Percentiles rank a stretch among this genome's conserved stretches.
These are phyloP conservation scores for Vipera latastei DNA, from an alignment of 2,797 vertebrate genomes.

Conservation along the genomic window DNA sequence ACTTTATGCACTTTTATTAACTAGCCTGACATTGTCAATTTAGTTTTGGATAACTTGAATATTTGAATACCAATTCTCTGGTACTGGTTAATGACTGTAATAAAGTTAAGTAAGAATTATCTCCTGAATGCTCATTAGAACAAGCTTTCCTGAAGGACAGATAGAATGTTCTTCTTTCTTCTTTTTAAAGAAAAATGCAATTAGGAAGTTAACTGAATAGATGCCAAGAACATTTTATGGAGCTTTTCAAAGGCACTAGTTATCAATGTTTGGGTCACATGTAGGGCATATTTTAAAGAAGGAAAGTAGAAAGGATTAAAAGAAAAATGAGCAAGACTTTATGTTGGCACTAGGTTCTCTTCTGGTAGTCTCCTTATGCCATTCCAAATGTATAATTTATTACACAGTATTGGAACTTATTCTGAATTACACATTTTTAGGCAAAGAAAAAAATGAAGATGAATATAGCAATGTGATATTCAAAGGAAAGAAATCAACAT, in stretches of 20 bases:
- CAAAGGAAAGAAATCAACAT: not conserved
- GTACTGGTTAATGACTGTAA: not conserved
- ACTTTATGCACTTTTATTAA: not conserved
- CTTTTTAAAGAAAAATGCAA: not conserved
- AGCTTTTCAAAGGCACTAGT: not conserved
- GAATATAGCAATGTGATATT: not conserved
- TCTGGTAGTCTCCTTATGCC: not conserved
- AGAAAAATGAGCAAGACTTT: not conserved
- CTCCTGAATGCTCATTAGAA: not conserved
- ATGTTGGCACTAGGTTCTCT: not conserved
- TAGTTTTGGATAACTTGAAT: not conserved
- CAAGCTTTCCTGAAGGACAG: not conserved
- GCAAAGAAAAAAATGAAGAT: not conserved
- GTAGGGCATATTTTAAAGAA: not conserved
- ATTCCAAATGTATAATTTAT: not conserved
- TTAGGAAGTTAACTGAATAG: not conserved
- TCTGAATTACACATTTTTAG: not conserved
- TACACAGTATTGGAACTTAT: not conserved
- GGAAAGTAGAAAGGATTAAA: not conserved
- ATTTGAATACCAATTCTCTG: not conserved
- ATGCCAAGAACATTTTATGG: not conserved
- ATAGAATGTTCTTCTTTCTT: not conserved
- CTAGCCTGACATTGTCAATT: not conserved
- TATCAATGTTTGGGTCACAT: not conserved
- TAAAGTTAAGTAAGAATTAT: not conserved